These are phyloP conservation scores for Hyperopisus bebe DNA, from an alignment of 2,113 vertebrate species.

Conservation along the genomic window DNA sequence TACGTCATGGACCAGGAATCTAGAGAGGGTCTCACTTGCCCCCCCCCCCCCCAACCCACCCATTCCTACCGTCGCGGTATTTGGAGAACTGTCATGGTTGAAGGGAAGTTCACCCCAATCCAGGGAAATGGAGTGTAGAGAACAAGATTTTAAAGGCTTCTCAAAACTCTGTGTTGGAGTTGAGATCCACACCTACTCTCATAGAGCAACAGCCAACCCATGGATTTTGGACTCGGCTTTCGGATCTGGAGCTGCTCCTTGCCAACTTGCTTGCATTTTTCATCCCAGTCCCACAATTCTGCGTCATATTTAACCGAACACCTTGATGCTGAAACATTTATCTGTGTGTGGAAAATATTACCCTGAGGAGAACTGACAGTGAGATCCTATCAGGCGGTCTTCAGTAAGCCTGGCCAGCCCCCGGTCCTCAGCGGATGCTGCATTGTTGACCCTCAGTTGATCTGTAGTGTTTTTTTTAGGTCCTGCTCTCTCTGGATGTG, in stretches of 20 bases:
- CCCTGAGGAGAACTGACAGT: not conserved
- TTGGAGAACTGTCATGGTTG: constrained; percentile 45
- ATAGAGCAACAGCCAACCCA: not conserved
- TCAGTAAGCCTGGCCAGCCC: not conserved
- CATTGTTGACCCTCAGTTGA: constrained; percentile 43
- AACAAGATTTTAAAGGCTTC: not conserved
- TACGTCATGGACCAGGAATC: constrained; percentile 55
- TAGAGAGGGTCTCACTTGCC: constrained; percentile 20
- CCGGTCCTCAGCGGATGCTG: constrained; percentile 40
- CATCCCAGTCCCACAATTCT: constrained; percentile 29
- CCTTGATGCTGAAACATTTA: constrained; percentile 31
- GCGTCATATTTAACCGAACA: constrained; percentile 39
- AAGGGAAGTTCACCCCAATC: constrained; percentile 39
- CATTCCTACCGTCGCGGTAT: constrained; percentile 15
- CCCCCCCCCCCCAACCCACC: constrained; percentile 8
- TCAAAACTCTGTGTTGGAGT: not conserved
- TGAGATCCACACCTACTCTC: constrained; percentile 24
- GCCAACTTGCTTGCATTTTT: constrained; percentile 12
- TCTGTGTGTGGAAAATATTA: not conserved
- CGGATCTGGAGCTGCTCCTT: not conserved
- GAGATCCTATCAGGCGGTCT: not conserved
- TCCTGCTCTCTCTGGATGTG: not conserved
- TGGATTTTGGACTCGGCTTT: not conserved
- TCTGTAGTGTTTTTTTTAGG: constrained; percentile 25
- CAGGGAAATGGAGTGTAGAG: constrained; percentile 28